Evolutionary conservation across 2,888 invertebrate genomes (phyloP).

Genomic region (Thyatira batis): DNA sequence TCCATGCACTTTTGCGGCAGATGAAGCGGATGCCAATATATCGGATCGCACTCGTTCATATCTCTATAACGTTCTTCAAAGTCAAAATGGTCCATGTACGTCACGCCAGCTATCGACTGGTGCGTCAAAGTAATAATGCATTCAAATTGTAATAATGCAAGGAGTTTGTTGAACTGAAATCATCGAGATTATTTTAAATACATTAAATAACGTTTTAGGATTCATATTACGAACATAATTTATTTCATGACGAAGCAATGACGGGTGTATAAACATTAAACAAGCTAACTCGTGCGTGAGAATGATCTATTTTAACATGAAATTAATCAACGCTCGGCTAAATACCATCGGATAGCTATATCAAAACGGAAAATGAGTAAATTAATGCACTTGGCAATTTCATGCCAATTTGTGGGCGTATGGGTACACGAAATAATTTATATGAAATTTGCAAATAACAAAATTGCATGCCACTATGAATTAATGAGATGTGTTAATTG

Average conservation of each 20-base stretch:
- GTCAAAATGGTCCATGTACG: slow-evolving; percentile 66
- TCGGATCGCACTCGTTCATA: slow-evolving; percentile 63
- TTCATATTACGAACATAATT: background rate
- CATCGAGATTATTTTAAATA: background rate
- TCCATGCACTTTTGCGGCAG: slow-evolving; percentile 59
- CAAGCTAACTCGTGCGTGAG: background rate
- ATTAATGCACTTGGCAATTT: slow-evolving; percentile 20
- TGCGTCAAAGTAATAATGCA: slow-evolving; percentile 19
- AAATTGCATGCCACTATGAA: slow-evolving; percentile 17
- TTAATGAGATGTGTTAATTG: background rate
- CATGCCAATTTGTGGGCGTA: slow-evolving; percentile 33
- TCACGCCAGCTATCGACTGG: slow-evolving; percentile 63
- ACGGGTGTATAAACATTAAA: background rate
- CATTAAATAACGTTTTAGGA: background rate
- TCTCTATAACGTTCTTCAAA: slow-evolving; percentile 61
- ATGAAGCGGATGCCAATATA: slow-evolving; percentile 70
- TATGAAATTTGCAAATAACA: slow-evolving; percentile 11
- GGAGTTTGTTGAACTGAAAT: slow-evolving; percentile 36
- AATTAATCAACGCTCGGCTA: background rate
- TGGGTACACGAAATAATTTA: slow-evolving; percentile 18
- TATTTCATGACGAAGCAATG: background rate
- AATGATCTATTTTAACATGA: background rate
- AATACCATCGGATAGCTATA: background rate
- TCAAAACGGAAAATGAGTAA: slow-evolving; percentile 5
- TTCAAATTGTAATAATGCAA: slow-evolving; percentile 18